Evolutionary conservation across 2,888 invertebrate species (phyloP).

Genomic region (Aphodius sticticus): DNA sequence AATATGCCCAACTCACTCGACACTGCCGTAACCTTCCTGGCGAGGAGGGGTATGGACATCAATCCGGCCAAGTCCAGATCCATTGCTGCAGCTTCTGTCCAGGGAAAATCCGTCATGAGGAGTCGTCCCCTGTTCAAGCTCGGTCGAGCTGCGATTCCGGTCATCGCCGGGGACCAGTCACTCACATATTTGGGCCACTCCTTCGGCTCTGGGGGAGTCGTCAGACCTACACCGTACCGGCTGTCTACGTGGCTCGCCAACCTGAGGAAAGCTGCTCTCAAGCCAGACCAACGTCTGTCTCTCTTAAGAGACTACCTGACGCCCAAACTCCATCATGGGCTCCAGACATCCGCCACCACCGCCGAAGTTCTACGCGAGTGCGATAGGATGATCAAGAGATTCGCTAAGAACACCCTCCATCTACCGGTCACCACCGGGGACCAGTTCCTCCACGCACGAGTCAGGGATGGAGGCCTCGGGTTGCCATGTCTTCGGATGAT

Average conservation of each 20-base stretch:
- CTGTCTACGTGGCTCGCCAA: constrained; percentile 40
- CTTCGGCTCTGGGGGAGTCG: constrained; percentile 44
- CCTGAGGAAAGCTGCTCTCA: constrained; percentile 48
- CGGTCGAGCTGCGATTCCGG: neutral
- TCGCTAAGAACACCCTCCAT: constrained; percentile 47
- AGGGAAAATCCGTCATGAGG: constrained; percentile 21
- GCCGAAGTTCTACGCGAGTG: constrained; percentile 43
- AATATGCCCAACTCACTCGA: constrained; percentile 47
- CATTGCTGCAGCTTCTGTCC: constrained; percentile 30
- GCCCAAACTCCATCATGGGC: constrained; percentile 50
- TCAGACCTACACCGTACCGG: constrained; percentile 30
- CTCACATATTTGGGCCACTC: constrained; percentile 49
- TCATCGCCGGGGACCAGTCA: neutral
- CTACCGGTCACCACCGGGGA: constrained; percentile 45
- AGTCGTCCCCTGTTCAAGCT: neutral
- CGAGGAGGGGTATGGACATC: constrained; percentile 41
- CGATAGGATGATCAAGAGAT: constrained; percentile 49
- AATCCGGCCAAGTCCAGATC: constrained; percentile 36
- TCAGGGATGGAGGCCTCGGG: constrained; percentile 46
- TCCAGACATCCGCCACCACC: constrained; percentile 49
- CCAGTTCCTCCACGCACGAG: constrained; percentile 32
- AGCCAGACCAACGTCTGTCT: constrained; percentile 54
- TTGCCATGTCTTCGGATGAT: constrained; percentile 41
- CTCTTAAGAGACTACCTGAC: constrained; percentile 50
- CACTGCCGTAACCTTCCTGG: constrained; percentile 30